phyloP scores from a whole-genome alignment of 2,113 vertebrate species.

The Cyphomyrus plagiostoma region DNA sequence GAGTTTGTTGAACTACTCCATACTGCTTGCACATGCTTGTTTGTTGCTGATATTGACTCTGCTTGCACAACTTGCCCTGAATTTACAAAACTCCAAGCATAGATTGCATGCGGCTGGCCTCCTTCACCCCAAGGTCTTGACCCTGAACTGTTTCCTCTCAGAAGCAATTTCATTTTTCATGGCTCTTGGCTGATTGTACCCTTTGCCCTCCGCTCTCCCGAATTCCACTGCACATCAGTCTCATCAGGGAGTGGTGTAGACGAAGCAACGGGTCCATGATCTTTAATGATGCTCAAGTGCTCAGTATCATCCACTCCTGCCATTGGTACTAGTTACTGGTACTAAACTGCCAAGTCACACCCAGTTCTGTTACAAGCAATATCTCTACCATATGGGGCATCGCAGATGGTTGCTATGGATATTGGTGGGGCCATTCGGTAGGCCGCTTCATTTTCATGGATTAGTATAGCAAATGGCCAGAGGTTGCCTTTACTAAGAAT shows the following conservation, averaged over 20 bases:
- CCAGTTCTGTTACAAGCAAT: slow-evolving; percentile 13
- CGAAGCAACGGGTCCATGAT: background rate
- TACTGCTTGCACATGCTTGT: background rate
- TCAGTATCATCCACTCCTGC: background rate
- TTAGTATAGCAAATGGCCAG: background rate
- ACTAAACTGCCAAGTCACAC: background rate
- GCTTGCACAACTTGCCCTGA: background rate
- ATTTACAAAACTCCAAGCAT: background rate
- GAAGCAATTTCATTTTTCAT: background rate
- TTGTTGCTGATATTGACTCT: background rate
- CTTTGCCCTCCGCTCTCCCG: background rate
- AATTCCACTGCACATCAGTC: background rate
- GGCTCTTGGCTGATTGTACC: background rate
- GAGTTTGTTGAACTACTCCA: background rate
- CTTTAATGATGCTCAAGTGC: slow-evolving; percentile 16
- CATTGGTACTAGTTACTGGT: slow-evolving; percentile 8
- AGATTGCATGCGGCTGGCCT: background rate
- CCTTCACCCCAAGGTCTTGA: background rate
- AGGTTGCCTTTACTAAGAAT: slow-evolving; percentile 4
- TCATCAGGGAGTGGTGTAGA: slow-evolving; percentile 20
- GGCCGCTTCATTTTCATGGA: background rate
- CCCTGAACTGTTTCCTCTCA: background rate
- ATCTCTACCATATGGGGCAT: slow-evolving; percentile 15
- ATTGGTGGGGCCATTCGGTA: slow-evolving; percentile 18
- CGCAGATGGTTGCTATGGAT: slow-evolving; percentile 13